Evolutionary conservation across 1,140 invertebrate genomes (phyloP), one percentile per base, ranked within the genome.

Genomic region (Antheraea mylitta): DNA sequence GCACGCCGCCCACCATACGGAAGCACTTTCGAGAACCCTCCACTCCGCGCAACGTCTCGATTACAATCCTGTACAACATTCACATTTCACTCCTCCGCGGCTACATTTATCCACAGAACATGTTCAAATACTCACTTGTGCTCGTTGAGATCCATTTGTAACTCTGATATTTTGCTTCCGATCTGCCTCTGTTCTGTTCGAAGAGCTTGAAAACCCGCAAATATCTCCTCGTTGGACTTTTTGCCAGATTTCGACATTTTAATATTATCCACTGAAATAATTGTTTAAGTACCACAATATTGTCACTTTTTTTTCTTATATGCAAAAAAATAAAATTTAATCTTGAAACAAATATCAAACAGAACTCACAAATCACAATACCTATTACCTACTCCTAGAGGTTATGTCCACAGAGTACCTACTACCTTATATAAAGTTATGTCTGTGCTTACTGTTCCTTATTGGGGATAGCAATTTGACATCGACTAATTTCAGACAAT

Each of bases 131-230:
- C 61, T 60, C 48, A 99, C 98, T 98, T 98, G 92, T 99, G 98
- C 93, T 99, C 98, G 85, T 97, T 98, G 58, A 98, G 93, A 86
- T 99, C 98, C 92, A 96, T 94, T 93, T 99, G 97, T 77, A 99
- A 93, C 93, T 99, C 98, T 6, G 96, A 95, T 68, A 99, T 94
- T 94, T 98, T 99, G 71, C 94, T 95, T 16, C 96, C 96, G 77
- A 98, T 91, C 72, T 94, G 94, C 77, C 97, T 93, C 92, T 99
- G 98, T 85, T 99, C 98, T 78, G 95, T 95, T 72, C 98, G 93
- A 65, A 99, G 92, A 66, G 94, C 93, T 92, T 99, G 97, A 92
- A 99, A 99, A 63, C 96, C 96, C 63, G 94, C 94, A 73, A 98
- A 93, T 77, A 98, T 96, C 91, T 98, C 96, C 92, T 98, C 97